Evolutionary conservation across 2,797 vertebrate species (phyloP).

Genomic region (Sylvilagus floridanus): DNA sequence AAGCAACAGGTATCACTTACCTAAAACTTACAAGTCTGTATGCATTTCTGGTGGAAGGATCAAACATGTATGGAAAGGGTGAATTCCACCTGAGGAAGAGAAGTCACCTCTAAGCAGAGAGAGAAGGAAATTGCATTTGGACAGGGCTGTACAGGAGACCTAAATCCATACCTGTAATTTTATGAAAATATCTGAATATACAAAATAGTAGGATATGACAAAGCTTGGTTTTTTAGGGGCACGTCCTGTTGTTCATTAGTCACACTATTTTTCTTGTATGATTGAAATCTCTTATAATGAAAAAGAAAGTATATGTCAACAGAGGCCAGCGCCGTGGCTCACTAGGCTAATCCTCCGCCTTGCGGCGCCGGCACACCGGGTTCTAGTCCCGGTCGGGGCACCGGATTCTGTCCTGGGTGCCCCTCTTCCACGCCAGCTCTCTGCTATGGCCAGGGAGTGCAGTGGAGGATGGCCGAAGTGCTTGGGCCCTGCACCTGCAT

Average conservation of each 20-base stretch:
- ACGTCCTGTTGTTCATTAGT: not conserved
- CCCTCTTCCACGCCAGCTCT: too few relatives aligned
- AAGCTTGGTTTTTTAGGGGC: not conserved
- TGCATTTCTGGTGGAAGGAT: slow-evolving; percentile 9
- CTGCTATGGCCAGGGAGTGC: too few relatives aligned
- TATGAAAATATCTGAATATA: not conserved
- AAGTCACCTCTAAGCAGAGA: not conserved
- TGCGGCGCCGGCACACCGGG: too few relatives aligned
- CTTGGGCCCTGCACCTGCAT: too few relatives aligned
- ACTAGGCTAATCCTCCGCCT: too few relatives aligned
- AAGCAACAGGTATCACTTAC: not conserved
- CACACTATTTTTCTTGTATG: not conserved
- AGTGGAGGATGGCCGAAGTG: too few relatives aligned
- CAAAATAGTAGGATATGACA: not conserved
- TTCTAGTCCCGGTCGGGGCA: too few relatives aligned
- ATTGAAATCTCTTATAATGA: slow-evolving; percentile 12
- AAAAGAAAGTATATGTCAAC: not conserved
- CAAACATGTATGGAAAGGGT: slow-evolving; percentile 27
- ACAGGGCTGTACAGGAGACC: not conserved
- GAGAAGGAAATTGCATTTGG: not conserved
- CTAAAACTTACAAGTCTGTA: not conserved
- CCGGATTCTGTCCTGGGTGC: too few relatives aligned
- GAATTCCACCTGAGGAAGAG: not conserved
- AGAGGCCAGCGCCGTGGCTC: too few relatives aligned
- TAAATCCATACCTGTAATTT: slow-evolving; percentile 12